Evolutionary conservation across 2,888 invertebrate species (phyloP).

Genomic region (Archaeoteleia sp.): DNA sequence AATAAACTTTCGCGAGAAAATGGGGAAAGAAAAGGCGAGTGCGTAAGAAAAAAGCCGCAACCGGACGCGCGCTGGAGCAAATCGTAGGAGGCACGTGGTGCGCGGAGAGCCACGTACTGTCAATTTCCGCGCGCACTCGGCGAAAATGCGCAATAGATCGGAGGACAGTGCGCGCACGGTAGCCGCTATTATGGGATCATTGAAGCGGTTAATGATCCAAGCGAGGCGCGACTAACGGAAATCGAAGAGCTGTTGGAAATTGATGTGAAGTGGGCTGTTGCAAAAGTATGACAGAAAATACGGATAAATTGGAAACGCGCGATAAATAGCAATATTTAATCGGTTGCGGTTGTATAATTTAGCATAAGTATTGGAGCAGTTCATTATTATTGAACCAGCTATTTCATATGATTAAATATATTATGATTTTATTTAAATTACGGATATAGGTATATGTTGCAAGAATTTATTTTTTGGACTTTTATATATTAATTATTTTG

Average conservation of each 20-base stretch:
- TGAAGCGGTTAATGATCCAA: conserved; percentile 51
- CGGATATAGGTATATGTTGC: no score
- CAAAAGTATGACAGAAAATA: conserved; percentile 13
- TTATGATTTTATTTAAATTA: no score
- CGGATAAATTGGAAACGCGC: conserved; percentile 15
- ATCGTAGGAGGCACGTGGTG: conserved; percentile 53
- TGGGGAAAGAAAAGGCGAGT: conserved; percentile 29
- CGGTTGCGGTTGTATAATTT: no score
- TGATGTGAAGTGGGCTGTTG: conserved; percentile 32
- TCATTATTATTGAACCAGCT: no score
- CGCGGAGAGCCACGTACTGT: conserved; percentile 21
- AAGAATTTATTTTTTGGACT: no score
- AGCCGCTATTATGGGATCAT: conserved; percentile 45
- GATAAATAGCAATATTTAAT: conserved; percentile 14
- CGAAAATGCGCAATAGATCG: conserved; percentile 42
- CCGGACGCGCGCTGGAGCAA: conserved; percentile 34
- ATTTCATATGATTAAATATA: no score
- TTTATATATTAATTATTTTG: no score
- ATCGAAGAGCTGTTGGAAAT: conserved; percentile 40
- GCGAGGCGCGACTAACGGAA: conserved; percentile 34
- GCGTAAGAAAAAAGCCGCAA: conserved; percentile 19
- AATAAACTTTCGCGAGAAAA: conserved; percentile 39
- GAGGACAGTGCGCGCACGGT: conserved; percentile 43
- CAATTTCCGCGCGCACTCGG: conserved; percentile 39
- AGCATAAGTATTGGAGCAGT: no score